These are phyloP conservation scores for Acanthosepion esculentum DNA, from an alignment of 2,888 invertebrate species.

Conservation along the genomic window DNA sequence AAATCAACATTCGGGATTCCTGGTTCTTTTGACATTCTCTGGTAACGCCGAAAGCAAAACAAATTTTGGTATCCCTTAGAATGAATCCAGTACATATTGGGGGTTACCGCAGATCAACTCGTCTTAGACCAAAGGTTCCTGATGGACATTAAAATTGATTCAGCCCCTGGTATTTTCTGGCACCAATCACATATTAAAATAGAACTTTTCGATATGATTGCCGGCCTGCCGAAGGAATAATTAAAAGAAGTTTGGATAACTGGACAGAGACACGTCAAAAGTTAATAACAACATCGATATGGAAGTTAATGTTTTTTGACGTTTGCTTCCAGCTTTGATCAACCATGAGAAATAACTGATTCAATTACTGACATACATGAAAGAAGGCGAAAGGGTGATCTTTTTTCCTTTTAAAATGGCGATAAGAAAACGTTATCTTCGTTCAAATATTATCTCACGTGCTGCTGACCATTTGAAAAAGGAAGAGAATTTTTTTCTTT, in stretches of 20 bases:
- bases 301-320: background rate
- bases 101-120: too few species aligned
- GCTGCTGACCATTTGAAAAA: background rate
- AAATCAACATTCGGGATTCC: too few species aligned
- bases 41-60: too few species aligned
- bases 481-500: too few species aligned
- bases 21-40: too few species aligned
- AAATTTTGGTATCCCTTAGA: too few species aligned
- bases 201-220: background rate
- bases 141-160: too few species aligned
- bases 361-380: background rate
- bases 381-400: background rate
- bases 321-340: background rate
- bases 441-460: background rate
- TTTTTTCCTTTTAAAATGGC: background rate
- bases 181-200: too few species aligned
- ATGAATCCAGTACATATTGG: too few species aligned
- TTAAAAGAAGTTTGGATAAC: background rate
- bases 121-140: too few species aligned
- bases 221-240: background rate
- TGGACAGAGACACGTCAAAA: background rate
- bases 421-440: background rate
- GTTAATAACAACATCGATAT: background rate
- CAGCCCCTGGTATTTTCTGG: too few species aligned
- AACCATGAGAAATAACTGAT: background rate